Conservation (phyloP, 2,888 invertebrate genomes). For the Pyralis farinalis region DNA sequence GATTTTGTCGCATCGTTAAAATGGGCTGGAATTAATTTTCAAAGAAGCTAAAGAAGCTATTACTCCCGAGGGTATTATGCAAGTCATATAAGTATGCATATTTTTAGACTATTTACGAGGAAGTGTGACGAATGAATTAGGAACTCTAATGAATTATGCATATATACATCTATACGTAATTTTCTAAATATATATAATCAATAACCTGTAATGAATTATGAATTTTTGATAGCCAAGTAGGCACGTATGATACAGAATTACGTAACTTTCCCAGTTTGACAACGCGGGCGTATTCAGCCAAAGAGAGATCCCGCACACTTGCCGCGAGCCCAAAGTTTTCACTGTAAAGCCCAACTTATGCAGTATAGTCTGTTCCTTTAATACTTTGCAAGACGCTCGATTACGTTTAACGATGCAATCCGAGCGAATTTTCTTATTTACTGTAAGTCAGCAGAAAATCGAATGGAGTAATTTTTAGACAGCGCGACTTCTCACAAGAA, state of each 20-base stretch:
- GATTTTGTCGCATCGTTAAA: too few relatives aligned
- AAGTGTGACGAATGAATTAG: too few relatives aligned
- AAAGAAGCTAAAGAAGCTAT: too few relatives aligned
- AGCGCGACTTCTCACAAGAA: constrained; percentile 60
- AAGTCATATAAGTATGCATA: too few relatives aligned
- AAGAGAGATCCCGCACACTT: constrained; percentile 70
- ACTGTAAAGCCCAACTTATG: constrained; percentile 78
- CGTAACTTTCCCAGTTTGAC: constrained; percentile 41
- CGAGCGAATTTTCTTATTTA: constrained; percentile 77
- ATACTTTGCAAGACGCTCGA: constrained; percentile 78
- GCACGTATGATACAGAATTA: constrained; percentile 10
- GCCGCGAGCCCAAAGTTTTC: constrained; percentile 71
- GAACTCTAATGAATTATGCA: too few relatives aligned
- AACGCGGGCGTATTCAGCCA: constrained; percentile 52
- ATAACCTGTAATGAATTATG: too few relatives aligned
- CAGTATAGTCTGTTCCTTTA: constrained; percentile 77
- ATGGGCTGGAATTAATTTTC: too few relatives aligned
- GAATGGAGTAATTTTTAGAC: constrained; percentile 51
- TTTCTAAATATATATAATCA: too few relatives aligned
- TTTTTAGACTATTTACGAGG: too few relatives aligned
- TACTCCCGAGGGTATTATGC: too few relatives aligned
- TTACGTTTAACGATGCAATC: constrained; percentile 75
- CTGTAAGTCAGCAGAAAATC: constrained; percentile 68
- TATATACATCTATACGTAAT: too few relatives aligned
- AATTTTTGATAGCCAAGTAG: too few relatives aligned